Evolutionary conservation across 2,797 vertebrate genomes (phyloP).

Genomic region (Gephyroberyx darwinii): DNA sequence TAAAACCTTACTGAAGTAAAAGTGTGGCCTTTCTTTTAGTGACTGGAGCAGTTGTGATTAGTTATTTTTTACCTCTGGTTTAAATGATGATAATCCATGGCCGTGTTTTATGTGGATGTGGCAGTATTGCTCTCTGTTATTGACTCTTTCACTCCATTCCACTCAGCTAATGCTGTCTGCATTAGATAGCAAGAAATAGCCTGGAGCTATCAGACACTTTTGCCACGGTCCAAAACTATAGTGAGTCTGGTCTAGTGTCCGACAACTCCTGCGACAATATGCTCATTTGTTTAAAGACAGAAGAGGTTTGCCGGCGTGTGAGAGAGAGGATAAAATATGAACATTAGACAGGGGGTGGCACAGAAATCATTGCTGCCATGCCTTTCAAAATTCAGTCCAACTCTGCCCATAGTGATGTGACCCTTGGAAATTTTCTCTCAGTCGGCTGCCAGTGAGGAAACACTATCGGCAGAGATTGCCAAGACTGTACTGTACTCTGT

Average conservation of each 20-base stretch:
- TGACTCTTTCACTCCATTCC: not conserved
- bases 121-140: not conserved
- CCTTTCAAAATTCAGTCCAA: constrained; percentile 33
- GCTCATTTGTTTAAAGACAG: not conserved
- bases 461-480: constrained; percentile 34
- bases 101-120: too few species aligned
- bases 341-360: constrained; percentile 27
- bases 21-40: too few species aligned
- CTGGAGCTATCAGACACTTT: constrained; percentile 12
- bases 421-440: constrained; percentile 29
- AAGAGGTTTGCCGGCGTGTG: not conserved
- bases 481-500: constrained; percentile 40
- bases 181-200: constrained; percentile 2
- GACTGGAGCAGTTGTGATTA: too few species aligned
- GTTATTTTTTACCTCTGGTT: too few species aligned
- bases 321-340: not conserved
- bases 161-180: constrained; percentile 1
- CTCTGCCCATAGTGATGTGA: constrained; percentile 39
- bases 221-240: constrained; percentile 1
- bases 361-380: constrained; percentile 32
- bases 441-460: constrained; percentile 44
- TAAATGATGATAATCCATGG: not conserved
- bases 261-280: not conserved
- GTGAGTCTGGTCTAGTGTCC: constrained; percentile 11
- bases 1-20: too few species aligned